These are phyloP conservation scores for Argya squamiceps DNA, from an alignment of 2,797 vertebrate genomes.

Conservation along the genomic window DNA sequence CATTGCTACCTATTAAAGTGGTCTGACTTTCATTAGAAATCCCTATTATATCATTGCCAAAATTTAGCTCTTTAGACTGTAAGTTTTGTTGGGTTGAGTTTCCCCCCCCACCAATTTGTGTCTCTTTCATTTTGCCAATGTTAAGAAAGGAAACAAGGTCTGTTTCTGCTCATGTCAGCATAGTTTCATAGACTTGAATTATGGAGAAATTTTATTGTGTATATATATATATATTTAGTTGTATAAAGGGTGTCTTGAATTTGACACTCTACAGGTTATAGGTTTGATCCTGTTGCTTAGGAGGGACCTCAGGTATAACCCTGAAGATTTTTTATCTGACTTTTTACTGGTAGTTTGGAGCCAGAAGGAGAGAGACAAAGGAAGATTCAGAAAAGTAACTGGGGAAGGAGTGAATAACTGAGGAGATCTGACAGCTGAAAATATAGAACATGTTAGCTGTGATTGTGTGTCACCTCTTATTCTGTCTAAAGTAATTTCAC, in stretches of 20 bases:
- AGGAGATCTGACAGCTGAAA: not conserved
- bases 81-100: not conserved
- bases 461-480: not conserved
- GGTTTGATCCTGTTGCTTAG: not conserved
- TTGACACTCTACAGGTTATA: not conserved
- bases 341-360: not conserved
- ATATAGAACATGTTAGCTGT: not conserved
- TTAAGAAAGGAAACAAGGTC: not conserved
- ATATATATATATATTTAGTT: not conserved
- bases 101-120: rapidly evolving
- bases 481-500: not conserved
- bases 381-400: not conserved
- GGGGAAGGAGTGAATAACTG: not conserved
- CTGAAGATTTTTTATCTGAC: not conserved
- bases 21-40: conserved; percentile 44
- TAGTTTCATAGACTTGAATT: not conserved
- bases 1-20: conserved; percentile 33
- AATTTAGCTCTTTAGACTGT: not conserved
- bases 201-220: not conserved
- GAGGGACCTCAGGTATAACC: not conserved
- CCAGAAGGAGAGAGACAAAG: not conserved
- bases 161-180: not conserved
- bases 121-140: not conserved
- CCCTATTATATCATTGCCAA: not conserved
- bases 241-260: not conserved